Evolutionary conservation across 2,797 vertebrate species (phyloP).

Genomic region (Iguana delicatissima): DNA sequence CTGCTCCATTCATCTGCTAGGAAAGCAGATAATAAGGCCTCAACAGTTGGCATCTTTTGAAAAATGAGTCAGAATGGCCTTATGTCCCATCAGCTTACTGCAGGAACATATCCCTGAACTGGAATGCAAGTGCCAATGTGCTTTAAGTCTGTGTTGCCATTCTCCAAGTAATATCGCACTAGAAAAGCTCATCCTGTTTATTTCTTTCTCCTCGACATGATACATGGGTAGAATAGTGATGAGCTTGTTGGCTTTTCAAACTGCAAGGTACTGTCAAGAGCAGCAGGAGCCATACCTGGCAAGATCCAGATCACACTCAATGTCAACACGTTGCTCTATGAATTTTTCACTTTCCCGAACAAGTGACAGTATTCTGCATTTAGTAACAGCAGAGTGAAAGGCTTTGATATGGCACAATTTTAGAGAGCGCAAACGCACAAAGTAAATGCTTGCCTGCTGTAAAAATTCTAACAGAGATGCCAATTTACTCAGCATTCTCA

Average conservation of each 20-base stretch:
- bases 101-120: conserved; percentile 8
- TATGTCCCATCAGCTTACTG: neutral
- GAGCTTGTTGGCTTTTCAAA: conserved; percentile 16
- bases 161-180: neutral
- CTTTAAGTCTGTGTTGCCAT: neutral
- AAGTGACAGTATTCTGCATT: conserved; percentile 14
- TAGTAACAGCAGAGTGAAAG: conserved; percentile 24
- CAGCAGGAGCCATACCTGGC: neutral
- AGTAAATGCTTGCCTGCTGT: neutral
- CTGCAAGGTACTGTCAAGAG: conserved; percentile 21
- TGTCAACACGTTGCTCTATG: conserved; percentile 21
- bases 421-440: neutral
- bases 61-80: neutral
- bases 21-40: neutral
- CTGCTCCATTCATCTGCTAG: conserved; percentile 5
- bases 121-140: neutral
- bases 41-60: neutral
- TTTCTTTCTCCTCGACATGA: neutral
- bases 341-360: conserved; percentile 27
- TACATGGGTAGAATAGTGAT: conserved; percentile 18
- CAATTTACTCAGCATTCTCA: neutral
- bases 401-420: conserved; percentile 24
- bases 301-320: conserved; percentile 32
- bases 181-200: conserved; percentile 8
- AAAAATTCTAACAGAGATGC: neutral